These are phyloP conservation scores for Ashinkailepas kermadecensis DNA, from an alignment of 2,888 invertebrate species.

Conservation along the genomic window DNA sequence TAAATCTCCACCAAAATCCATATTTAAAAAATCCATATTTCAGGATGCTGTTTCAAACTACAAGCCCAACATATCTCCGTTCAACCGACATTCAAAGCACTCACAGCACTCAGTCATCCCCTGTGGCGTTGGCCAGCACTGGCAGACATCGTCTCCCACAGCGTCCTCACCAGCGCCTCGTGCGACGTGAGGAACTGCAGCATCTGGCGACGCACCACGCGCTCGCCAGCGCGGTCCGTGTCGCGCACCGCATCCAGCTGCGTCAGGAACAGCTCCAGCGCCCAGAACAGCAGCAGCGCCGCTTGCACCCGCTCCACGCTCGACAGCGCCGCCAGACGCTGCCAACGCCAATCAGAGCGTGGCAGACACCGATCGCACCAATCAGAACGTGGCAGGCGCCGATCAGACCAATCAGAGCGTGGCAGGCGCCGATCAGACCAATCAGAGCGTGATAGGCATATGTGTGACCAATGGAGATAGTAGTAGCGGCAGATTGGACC, in stretches of 20 bases:
- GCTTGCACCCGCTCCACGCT: slow-evolving; percentile 74
- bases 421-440: background rate
- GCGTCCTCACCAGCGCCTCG: slow-evolving; percentile 34
- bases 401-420: background rate
- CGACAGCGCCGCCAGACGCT: slow-evolving; percentile 64
- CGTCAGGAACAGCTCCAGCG: slow-evolving; percentile 82
- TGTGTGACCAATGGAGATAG: too few species aligned
- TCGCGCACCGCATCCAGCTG: slow-evolving; percentile 68
- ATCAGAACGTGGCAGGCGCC: background rate
- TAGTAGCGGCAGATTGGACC: too few species aligned
- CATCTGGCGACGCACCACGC: slow-evolving; percentile 52
- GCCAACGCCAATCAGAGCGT: slow-evolving; percentile 11
- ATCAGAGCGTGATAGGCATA: background rate
- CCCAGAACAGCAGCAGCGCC: slow-evolving; percentile 90
- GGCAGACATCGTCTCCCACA: background rate
- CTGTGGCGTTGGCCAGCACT: too few species aligned
- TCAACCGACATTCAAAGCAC: too few species aligned
- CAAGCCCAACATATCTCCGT: too few species aligned
- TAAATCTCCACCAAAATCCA: too few species aligned
- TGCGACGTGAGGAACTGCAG: slow-evolving; percentile 64
- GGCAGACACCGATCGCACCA: background rate
- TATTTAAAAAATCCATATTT: too few species aligned
- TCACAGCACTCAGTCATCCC: too few species aligned
- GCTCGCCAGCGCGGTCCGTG: slow-evolving; percentile 36
- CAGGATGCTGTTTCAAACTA: too few species aligned